Percentiles rank a stretch among this genome's conserved stretches.
Conservation (phyloP, 1,140 invertebrate genomes). For the Battus philenor region DNA sequence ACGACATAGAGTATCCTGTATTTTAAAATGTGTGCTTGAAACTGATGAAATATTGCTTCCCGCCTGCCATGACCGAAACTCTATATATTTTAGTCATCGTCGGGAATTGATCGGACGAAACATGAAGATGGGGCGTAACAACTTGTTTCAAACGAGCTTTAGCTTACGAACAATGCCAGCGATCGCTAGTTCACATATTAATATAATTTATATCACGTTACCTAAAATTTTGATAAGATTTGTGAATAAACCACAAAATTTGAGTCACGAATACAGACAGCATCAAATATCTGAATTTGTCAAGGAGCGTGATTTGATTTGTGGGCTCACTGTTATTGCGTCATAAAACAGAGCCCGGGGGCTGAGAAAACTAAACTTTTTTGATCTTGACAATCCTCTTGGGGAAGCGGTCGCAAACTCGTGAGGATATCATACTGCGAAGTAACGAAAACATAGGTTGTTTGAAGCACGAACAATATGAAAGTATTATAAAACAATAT, state of each 20-base stretch:
- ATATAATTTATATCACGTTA: no score
- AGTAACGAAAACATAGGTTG: conserved; percentile 2
- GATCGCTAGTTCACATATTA: no score
- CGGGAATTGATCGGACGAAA: conserved; percentile 43
- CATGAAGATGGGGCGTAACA: conserved; percentile 48
- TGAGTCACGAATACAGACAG: no score
- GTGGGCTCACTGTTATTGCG: conserved; percentile 13
- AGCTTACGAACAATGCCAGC: no score
- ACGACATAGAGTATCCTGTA: conserved; percentile 38
- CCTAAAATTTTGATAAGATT: no score
- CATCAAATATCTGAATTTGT: conserved; percentile 13
- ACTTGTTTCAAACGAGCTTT: conserved; percentile 41
- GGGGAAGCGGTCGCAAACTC: conserved; percentile 9
- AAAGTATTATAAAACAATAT: no score
- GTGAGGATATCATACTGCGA: conserved; percentile 9
- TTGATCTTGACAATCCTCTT: conserved; percentile 15
- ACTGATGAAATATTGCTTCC: conserved; percentile 61
- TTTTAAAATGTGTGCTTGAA: conserved; percentile 64
- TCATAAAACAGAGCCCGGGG: conserved; percentile 13
- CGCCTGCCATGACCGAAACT: conserved; percentile 34
- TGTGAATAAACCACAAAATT: no score
- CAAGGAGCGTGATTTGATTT: conserved; percentile 15
- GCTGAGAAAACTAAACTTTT: conserved; percentile 12
- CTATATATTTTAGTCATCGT: conserved; percentile 56
- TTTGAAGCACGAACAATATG: conserved; percentile 5